Conservation (phyloP, 2,797 vertebrate species). For the Chiloscyllium punctatum region DNA sequence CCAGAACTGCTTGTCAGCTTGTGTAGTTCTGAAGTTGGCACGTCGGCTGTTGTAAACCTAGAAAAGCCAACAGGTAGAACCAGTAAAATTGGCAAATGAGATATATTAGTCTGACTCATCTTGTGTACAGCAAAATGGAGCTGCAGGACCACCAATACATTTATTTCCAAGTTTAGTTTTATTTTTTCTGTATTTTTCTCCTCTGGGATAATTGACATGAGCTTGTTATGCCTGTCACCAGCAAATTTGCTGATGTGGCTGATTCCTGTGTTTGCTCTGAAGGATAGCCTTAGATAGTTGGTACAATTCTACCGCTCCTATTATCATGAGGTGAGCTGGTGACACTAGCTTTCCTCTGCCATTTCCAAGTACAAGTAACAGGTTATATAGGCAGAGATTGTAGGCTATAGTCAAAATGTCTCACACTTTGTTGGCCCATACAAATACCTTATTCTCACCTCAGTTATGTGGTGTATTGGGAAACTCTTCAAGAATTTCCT, state of each 20-base stretch:
- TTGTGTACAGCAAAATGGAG: too few relatives aligned
- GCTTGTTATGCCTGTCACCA: background rate
- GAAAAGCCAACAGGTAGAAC: too few relatives aligned
- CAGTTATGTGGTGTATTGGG: background rate
- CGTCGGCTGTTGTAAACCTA: background rate
- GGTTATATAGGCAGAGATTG: background rate
- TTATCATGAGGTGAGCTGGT: background rate
- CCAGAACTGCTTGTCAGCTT: background rate
- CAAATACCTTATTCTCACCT: background rate
- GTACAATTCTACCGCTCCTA: background rate
- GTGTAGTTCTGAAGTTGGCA: background rate
- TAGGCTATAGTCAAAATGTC: background rate
- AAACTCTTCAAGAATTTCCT: background rate
- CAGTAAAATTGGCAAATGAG: too few relatives aligned
- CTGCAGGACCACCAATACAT: too few relatives aligned
- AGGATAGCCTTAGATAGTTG: background rate
- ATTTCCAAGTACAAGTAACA: background rate
- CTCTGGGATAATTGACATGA: too few relatives aligned
- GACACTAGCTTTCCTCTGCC: background rate
- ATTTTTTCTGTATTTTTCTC: too few relatives aligned
- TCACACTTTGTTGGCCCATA: background rate
- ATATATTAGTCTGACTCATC: too few relatives aligned
- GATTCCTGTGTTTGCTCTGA: background rate
- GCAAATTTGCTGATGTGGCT: background rate
- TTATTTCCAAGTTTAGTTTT: too few relatives aligned